Percentiles rank a stretch among this genome's conserved stretches.
These are phyloP conservation scores for Litocranius walleri DNA, from an alignment of 2,113 vertebrate genomes.

Conservation along the genomic window DNA sequence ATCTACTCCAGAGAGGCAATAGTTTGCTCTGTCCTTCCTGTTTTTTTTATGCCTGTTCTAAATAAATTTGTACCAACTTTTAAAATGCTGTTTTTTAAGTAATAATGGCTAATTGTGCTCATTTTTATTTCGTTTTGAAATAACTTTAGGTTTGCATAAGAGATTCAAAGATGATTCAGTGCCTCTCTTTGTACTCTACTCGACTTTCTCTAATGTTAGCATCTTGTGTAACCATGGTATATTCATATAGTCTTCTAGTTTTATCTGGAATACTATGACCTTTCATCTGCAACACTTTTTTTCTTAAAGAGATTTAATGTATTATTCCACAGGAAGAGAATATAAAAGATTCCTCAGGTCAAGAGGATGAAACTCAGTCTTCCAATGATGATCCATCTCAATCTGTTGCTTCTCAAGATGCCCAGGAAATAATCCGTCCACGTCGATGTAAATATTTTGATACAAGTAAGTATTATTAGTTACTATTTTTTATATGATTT, in stretches of 20 bases:
- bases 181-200: neutral
- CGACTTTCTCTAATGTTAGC: neutral
- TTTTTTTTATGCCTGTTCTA: neutral
- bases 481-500: neutral
- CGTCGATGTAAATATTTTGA: conserved; percentile 95
- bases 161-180: neutral
- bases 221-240: neutral
- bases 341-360: conserved; percentile 87
- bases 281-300: neutral
- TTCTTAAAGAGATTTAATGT: neutral
- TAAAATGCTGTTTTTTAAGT: neutral
- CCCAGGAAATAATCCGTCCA: conserved; percentile 89
- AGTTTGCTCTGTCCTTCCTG: neutral
- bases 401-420: conserved; percentile 85
- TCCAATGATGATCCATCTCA: conserved; percentile 88
- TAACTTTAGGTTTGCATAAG: neutral
- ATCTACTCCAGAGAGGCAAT: neutral
- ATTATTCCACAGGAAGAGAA: conserved; percentile 82
- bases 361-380: conserved; percentile 86
- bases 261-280: neutral
- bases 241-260: neutral
- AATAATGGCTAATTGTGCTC: neutral
- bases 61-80: neutral
- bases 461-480: conserved; percentile 83
- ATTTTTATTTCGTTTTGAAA: conserved; percentile 11